A percentile compares a stretch with the other conserved stretches of the same genome.
These are phyloP conservation scores for Lysandra bellargus DNA, from an alignment of 2,888 invertebrate genomes.

Conservation along the genomic window DNA sequence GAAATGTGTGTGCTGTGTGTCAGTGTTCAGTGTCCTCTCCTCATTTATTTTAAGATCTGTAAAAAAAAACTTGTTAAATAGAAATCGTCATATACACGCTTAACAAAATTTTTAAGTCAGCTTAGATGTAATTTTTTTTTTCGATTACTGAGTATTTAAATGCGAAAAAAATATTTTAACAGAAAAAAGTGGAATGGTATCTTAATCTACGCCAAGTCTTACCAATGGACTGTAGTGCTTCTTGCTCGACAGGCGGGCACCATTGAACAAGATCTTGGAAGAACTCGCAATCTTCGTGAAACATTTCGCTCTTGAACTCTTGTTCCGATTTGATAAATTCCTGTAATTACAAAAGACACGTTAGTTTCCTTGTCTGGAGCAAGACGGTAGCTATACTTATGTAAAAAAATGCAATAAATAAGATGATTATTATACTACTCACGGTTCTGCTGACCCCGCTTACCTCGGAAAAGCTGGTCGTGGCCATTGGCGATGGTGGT, in stretches of 20 bases:
- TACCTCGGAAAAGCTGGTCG: conserved; percentile 73
- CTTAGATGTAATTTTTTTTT: not conserved
- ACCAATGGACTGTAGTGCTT: conserved; percentile 75
- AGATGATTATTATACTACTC: conserved; percentile 57
- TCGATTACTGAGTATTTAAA: not conserved
- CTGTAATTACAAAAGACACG: conserved; percentile 61
- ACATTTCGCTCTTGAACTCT: conserved; percentile 68
- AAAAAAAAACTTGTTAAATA: conserved; percentile 35
- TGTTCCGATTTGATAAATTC: conserved; percentile 73
- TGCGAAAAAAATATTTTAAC: not conserved
- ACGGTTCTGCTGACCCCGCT: conserved; percentile 58
- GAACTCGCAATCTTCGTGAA: conserved; percentile 82
- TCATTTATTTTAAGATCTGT: conserved; percentile 64
- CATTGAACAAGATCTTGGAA: conserved; percentile 85
- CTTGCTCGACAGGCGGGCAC: conserved; percentile 79
- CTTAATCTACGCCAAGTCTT: conserved; percentile 41
- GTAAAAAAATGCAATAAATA: conserved; percentile 52
- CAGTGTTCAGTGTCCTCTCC: conserved; percentile 67
- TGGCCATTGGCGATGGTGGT: conserved; percentile 54
- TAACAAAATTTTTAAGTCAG: not conserved
- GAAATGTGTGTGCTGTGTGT: conserved; percentile 70
- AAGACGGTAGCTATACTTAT: conserved; percentile 42
- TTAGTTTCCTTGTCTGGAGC: conserved; percentile 47
- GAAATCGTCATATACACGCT: not conserved
- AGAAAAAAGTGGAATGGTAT: no score